These are phyloP conservation scores for Holotrichia oblita DNA, from an alignment of 1,140 invertebrate species.

Conservation along the genomic window DNA sequence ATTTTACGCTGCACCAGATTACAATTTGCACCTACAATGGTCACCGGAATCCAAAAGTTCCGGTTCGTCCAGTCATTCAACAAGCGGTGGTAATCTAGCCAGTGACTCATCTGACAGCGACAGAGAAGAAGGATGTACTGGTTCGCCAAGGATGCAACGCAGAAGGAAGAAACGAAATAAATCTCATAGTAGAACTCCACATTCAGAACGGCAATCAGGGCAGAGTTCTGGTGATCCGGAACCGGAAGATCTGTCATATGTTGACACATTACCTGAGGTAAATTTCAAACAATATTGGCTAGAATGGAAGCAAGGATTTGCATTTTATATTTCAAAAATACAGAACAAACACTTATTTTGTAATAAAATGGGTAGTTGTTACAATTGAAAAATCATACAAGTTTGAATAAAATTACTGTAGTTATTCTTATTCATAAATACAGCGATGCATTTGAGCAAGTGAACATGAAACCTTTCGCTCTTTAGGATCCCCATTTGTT, in stretches of 20 bases:
- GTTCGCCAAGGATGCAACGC: constrained; percentile 74
- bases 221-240: constrained; percentile 61
- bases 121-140: constrained; percentile 74
- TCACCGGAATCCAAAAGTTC: constrained; percentile 64
- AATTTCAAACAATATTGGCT: constrained; percentile 44
- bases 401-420: too few species aligned
- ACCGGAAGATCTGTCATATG: constrained; percentile 81
- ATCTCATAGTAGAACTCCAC: constrained; percentile 60
- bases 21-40: constrained; percentile 49
- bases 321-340: not conserved
- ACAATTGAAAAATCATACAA: too few species aligned
- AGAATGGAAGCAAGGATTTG: too few species aligned
- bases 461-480: too few species aligned
- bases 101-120: constrained; percentile 84
- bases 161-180: constrained; percentile 68
- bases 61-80: constrained; percentile 62
- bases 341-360: too few species aligned
- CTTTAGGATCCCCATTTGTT: too few species aligned
- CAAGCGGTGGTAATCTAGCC: constrained; percentile 61
- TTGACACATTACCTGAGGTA: constrained; percentile 93
- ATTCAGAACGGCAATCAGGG: constrained; percentile 51
- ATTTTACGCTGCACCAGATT: constrained; percentile 20
- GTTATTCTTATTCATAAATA: too few species aligned
- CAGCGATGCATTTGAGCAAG: too few species aligned
- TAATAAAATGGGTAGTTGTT: too few species aligned